These are phyloP conservation scores for Noctua janthina DNA, from an alignment of 2,888 invertebrate genomes.

Conservation along the genomic window DNA sequence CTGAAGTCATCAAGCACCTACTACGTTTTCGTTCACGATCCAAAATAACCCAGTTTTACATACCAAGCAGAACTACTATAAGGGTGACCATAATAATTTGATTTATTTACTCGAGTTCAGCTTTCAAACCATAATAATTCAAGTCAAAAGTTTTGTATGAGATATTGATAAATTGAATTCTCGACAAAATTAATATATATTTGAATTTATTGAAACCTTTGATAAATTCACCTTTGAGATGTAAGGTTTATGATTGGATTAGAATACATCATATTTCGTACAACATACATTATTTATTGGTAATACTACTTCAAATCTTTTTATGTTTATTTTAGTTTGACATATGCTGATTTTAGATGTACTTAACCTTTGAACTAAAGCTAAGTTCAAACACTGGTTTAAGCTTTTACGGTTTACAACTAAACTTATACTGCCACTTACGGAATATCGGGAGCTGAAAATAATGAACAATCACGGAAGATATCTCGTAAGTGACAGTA, in stretches of 20 bases:
- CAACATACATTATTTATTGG: conserved; percentile 1
- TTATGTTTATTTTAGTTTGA: neutral
- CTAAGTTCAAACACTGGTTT: too few relatives aligned
- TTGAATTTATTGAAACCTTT: conserved; percentile 28
- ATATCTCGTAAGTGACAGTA: too few relatives aligned
- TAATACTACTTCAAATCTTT: neutral
- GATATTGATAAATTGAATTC: conserved; percentile 44
- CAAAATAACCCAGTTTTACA: neutral
- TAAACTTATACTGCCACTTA: too few relatives aligned
- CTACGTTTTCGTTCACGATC: neutral
- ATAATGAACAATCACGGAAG: too few relatives aligned
- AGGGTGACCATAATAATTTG: conserved; percentile 7
- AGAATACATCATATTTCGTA: conserved; percentile 20
- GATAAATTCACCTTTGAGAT: conserved; percentile 19
- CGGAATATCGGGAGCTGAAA: too few relatives aligned
- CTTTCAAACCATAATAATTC: conserved; percentile 12
- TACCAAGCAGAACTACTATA: neutral
- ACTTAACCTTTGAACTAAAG: neutral
- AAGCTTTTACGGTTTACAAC: too few relatives aligned
- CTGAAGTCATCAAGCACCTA: neutral
- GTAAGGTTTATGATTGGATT: conserved; percentile 26
- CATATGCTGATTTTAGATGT: too few relatives aligned
- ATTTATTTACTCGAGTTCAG: conserved; percentile 34
- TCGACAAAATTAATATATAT: conserved; percentile 16
- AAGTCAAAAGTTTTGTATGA: conserved; percentile 41